Conservation (phyloP, 1,140 invertebrate species). For the Drosophila tani region DNA sequence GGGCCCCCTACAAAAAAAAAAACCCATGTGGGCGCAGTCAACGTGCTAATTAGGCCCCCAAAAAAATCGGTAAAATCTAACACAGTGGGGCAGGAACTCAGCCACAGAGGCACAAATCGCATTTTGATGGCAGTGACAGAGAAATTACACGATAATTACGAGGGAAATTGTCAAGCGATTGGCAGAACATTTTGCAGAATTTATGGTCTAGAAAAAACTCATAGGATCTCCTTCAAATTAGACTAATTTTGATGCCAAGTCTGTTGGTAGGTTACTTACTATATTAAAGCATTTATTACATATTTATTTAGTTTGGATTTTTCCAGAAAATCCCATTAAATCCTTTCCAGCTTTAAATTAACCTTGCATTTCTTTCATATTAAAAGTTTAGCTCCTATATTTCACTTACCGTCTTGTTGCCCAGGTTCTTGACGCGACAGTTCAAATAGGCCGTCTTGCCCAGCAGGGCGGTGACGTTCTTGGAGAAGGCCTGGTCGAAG, state of each 20-base stretch:
- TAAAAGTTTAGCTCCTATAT: not conserved
- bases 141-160: conserved; percentile 56
- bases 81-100: conserved; percentile 16
- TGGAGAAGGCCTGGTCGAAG: conserved; percentile 81
- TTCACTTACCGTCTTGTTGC: conserved; percentile 93
- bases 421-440: conserved; percentile 93
- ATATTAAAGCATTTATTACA: too few relatives aligned
- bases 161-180: conserved; percentile 19
- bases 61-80: conserved; percentile 22
- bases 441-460: conserved; percentile 94
- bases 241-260: too few relatives aligned
- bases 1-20: not conserved
- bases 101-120: conserved; percentile 51
- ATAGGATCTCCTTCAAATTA: too few relatives aligned
- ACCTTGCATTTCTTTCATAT: not conserved
- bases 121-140: conserved; percentile 68
- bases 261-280: too few relatives aligned
- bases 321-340: not conserved
- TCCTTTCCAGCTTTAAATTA: not conserved
- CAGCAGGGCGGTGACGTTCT: conserved; percentile 90
- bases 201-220: not conserved
- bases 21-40: conserved; percentile 67
- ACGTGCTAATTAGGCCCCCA: conserved; percentile 74
- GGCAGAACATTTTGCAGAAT: not conserved
- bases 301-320: too few relatives aligned